Evolutionary conservation across 2,888 invertebrate genomes (phyloP), one percentile per base, ranked within the genome.

Genomic region (Synergus gifuensis): DNA sequence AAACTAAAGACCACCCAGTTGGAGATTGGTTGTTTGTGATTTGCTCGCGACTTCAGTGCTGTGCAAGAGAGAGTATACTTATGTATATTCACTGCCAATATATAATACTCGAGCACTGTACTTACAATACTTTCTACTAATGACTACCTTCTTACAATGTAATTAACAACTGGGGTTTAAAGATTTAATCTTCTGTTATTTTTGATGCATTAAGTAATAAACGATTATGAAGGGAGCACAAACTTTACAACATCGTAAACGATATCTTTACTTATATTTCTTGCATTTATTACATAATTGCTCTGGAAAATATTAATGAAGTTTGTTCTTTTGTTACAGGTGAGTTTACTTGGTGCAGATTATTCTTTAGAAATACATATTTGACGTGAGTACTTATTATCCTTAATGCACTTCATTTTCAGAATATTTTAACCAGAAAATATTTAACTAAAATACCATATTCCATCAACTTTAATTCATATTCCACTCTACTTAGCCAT

Each of bases 31-130:
- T 14, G 54, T 8, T n/a, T 54, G 54, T 8, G 54, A 54, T 54
- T 54, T n/a, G 54, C 54, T 54, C n/a, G n/a, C n/a, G n/a, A 54
- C 54, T 8, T 44, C 9, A 54, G 54, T 14, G n/a, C 54, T 54
- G n/a, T 36, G 36, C 36, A 36, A 36, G 36, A 36, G 36, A 36
- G 36, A 36, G 36, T 36, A 36, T 54, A 54, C 54, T 54, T 54
- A 54, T n/a, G n/a, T 54, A 54, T 54, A 54, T 54, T 54, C n/a
- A n/a, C 54, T 54, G n/a, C 54, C 54, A 54, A 54, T 54, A 54
- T 54, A 54, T 49, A 49, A 49, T 54, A n/a, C 54, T 54, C 54
- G 7, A n/a, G 54, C 16, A n/a, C 7, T n/a, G 54, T 54, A 54
- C n/a, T 54, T 54, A 54, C 54, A n/a, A 54, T n/a, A n/a, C 54